Base-by-base conservation (phyloP, 2,888 invertebrate genomes). In the Pammene aurita region DNA sequence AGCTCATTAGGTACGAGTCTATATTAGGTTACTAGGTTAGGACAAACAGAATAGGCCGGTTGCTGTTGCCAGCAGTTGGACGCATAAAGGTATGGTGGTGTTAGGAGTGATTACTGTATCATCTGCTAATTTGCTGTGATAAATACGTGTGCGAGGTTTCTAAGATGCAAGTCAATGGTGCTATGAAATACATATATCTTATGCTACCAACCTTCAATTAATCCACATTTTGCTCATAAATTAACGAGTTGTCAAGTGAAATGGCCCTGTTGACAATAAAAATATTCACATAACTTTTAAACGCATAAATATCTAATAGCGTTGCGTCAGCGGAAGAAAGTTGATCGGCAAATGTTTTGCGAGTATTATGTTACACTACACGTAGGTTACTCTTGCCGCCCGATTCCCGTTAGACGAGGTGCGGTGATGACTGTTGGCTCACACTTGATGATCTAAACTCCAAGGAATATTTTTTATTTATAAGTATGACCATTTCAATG, bases 261-360 rank as follows among this genome's bases (percentile, higher is more conserved):
- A 68, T 54, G n/a, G 69, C 60, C 54, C 14, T 64, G 38, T 65
- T 60, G 44, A 55, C 64, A 60, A 63, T 68, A 57, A 65, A 63
- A 65, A 48, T 69, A 60, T 54, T 46, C 54, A 41, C 52, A 14
- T 56, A 63, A 54, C 14, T 54, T 46, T 26, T 41, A 18, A 55
- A 57, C 5, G 18, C 44, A 64, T 63, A 64, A 57, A 67, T 57
- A 64, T 64, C 60, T 46, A 48, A 61, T 35, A 64, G 62, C 66
- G 75, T 84, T 84, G 72, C 80, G 76, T 83, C 80, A 84, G 71
- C 48, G 55, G 57, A 83, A 77, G 83, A 83, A 80, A 83, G 82
- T 78, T 75, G 74, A 75, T 77, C 75, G 72, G 75, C 71, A 77
- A 78, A 74, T 72, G 78, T 76, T 81, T 81, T 77, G 77, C 73